Base-by-base conservation (phyloP, 2,113 vertebrate genomes). In the Leptobrachium leishanense region DNA sequence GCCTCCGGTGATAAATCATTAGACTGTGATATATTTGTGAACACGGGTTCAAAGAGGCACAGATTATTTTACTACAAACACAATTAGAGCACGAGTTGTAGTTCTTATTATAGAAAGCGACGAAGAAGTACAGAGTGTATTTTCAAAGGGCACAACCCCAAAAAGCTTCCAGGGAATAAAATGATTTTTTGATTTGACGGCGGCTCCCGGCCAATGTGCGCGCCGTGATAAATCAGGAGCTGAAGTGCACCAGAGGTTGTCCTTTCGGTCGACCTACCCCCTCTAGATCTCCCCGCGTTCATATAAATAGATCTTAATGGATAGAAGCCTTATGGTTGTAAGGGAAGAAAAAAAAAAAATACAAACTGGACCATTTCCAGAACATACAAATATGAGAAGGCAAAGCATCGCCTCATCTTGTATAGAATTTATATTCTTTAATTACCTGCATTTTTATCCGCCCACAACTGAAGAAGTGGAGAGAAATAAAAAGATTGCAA, bases 31-130 rank as follows among this genome's bases (percentile, higher is more conserved):
- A 66, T 73, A 79, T 79, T 73, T 73, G 77, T 62, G 70, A 73
- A 79, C 62, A 73, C 31, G 57, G 11, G 59, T 42, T 65, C 44
- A 79, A 57, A 15, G 77, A n/a, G 43, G 50, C 43, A 44, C 10
- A 68, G 44, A 66, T 79, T 79, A 79, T 72, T 79, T 79, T 72
- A 79, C 77, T 72, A 53, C 63, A 67, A 79, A 79, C 68, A 72
- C 39, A 50, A 65, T 44, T 31, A 67, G 77, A 43, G 41, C 39
- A 31, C 40, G 10, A 54, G 44, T 55, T 66, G 44, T 11, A 66
- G 40, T 41, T 41, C 43, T 66, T 72, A 65, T 66, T 72, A 54
- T 64, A 79, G n/a, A 40, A 78, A 55, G 41, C 6, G 8, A 9
- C 54, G 11, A 64, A 31, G 20, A 6, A 31, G 42, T 9, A 39